Percentiles rank a stretch among this genome's conserved stretches.
These are phyloP conservation scores for Tetranychus cinnabarinus DNA, from an alignment of 1,140 invertebrate species.

Conservation along the genomic window DNA sequence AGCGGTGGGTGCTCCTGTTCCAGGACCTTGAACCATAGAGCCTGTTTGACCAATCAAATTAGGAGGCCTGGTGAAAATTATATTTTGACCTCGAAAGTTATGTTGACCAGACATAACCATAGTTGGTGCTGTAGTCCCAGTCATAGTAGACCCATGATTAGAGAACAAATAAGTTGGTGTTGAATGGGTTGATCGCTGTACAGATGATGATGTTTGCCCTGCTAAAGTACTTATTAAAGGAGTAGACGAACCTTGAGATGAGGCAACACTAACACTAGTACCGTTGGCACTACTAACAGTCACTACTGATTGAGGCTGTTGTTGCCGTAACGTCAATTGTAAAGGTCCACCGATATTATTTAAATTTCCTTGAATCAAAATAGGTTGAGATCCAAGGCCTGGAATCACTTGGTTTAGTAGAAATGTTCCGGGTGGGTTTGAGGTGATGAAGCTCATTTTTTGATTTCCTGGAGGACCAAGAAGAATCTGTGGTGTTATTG, in stretches of 20 bases:
- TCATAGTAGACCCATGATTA: neutral
- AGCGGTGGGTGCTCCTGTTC: neutral
- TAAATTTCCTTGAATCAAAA: constrained; percentile 20
- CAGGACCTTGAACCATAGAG: neutral
- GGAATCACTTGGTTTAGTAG: constrained; percentile 15
- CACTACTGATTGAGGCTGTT: constrained; percentile 8
- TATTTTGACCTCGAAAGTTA: constrained; percentile 1
- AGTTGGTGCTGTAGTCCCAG: neutral
- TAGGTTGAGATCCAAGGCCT: constrained; percentile 15
- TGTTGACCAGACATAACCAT: neutral
- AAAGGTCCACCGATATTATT: constrained; percentile 10
- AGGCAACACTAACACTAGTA: neutral
- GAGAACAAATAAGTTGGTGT: constrained; percentile 12
- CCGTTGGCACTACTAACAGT: neutral
- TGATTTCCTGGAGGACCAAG: constrained; percentile 10
- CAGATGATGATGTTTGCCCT: neutral
- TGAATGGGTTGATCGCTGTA: neutral
- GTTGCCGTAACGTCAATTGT: constrained; percentile 21
- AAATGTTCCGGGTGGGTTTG: constrained; percentile 12
- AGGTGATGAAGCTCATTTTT: constrained; percentile 1
- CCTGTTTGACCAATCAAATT: constrained; percentile 1
- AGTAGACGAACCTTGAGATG: neutral
- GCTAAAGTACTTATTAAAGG: neutral
- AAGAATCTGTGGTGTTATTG: constrained; percentile 6
- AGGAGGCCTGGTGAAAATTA: constrained; percentile 7